Base-by-base conservation (phyloP, 2,797 vertebrate genomes). In the Premnoplex brunnescens region DNA sequence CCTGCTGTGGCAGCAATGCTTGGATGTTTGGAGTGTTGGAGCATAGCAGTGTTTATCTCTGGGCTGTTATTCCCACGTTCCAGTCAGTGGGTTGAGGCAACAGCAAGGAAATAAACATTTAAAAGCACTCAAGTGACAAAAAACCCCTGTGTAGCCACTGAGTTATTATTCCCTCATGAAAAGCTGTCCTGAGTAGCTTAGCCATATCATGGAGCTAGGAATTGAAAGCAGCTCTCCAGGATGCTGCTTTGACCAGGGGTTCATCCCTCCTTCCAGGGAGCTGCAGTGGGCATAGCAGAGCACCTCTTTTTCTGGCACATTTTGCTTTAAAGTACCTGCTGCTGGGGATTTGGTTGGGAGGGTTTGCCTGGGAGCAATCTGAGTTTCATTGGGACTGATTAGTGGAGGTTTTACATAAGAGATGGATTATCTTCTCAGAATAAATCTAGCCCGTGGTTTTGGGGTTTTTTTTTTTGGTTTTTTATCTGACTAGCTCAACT, bases 341-440 rank as follows among this genome's bases (percentile, higher is more conserved):
- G 67, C 67, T 76, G 84, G 60, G 86, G 77, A 91, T 97, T 93
- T 87, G 64, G 46, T 60, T 75, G 80, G 54, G 27, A 89, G 52
- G 12, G 26, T n/a, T 91, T 80, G 80, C 73, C 7, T 32, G 54
- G 60, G 83, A 88, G 30, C 73, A 94, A 0, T 39, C 76, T 4
- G 62, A 85, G 71, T 86, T 94, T 44, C 2, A 0, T 30, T 84
- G 58, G 49, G 76, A 21, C 80, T 66, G 93, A 93, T 96, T 88
- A 95, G 77, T 73, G 74, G 75, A 73, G 85, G 51, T 94, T 95
- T 96, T 96, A 89, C 66, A 8, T 95, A 95, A 96, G 91, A 95
- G 94, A 34, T 66, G 54, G 94, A 94, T 92, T 92, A 94, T 94
- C 76, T 71, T 82, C 91, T 82, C 91, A 77, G 76, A 82, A 69